These are phyloP conservation scores for Drosophila limbata DNA, from an alignment of 2,888 invertebrate genomes.

Conservation along the genomic window DNA sequence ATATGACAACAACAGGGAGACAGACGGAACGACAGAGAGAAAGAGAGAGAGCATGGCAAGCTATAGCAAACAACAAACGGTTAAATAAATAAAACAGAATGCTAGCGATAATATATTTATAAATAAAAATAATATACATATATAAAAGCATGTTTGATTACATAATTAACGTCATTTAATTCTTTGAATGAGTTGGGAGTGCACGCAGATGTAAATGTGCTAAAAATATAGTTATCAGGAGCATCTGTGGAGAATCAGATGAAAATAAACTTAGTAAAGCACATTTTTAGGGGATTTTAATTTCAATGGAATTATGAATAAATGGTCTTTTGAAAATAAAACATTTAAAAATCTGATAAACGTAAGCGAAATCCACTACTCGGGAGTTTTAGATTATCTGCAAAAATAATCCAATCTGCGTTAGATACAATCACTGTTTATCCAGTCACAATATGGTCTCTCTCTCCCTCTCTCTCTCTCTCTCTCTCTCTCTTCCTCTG, in stretches of 20 bases:
- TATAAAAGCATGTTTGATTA: constrained; percentile 52
- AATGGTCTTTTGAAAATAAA: too few relatives aligned
- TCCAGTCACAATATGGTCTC: constrained; percentile 12
- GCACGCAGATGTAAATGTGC: constrained; percentile 1
- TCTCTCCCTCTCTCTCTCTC: constrained; percentile 21
- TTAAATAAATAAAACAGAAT: constrained; percentile 51
- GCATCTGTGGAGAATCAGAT: neutral
- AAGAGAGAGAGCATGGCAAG: neutral
- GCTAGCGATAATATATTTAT: constrained; percentile 20
- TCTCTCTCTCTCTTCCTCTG: constrained; percentile 3
- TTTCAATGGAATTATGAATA: neutral
- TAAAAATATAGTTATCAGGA: neutral
- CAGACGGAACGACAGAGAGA: neutral
- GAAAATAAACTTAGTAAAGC: neutral
- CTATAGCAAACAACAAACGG: constrained; percentile 23
- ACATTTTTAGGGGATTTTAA: neutral
- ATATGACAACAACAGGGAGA: constrained; percentile 63
- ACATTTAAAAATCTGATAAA: constrained; percentile 2
- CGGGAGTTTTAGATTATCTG: neutral
- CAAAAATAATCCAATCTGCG: constrained; percentile 16
- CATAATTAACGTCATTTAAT: constrained; percentile 65
- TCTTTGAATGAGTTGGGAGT: neutral
- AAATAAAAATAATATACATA: constrained; percentile 10
- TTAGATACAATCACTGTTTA: constrained; percentile 24
- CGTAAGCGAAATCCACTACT: neutral